A percentile compares a stretch with the other conserved stretches of the same genome.
Conservation (phyloP, 2,797 vertebrate genomes). For the Heliangelus exortis region DNA sequence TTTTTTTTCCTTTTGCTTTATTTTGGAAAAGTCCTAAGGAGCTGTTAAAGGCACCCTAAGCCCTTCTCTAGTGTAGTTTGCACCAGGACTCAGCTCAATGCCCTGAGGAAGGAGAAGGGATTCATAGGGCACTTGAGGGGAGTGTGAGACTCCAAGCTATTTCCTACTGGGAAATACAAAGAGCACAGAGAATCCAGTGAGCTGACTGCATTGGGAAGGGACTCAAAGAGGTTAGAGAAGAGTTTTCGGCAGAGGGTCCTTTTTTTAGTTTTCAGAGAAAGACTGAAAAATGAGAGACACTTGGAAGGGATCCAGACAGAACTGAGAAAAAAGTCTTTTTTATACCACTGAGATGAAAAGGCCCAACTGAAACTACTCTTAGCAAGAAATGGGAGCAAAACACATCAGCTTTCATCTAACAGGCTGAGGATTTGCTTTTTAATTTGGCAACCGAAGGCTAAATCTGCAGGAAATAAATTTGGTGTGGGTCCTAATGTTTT, state of each 20-base stretch:
- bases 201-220: not conserved
- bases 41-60: fast-evolving
- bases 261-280: slow-evolving; percentile 19
- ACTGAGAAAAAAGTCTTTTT: slow-evolving; percentile 11
- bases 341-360: not conserved
- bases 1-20: not conserved
- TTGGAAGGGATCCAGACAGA: slow-evolving; percentile 31
- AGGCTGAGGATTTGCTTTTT: not conserved
- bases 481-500: not conserved
- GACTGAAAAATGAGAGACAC: slow-evolving; percentile 11
- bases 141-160: not conserved
- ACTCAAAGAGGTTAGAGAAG: slow-evolving; percentile 19
- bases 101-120: not conserved
- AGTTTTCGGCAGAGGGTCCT: slow-evolving; percentile 21
- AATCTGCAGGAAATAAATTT: not conserved
- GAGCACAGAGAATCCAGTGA: not conserved
- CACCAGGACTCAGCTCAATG: not conserved
- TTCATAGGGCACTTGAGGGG: not conserved
- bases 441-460: not conserved
- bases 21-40: not conserved
- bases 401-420: not conserved
- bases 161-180: slow-evolving; percentile 25
- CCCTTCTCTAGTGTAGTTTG: not conserved
- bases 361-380: not conserved
- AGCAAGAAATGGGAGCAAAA: not conserved